Evolutionary conservation across 2,888 invertebrate species (phyloP).

Genomic region (Megalurothrips usitatus): DNA sequence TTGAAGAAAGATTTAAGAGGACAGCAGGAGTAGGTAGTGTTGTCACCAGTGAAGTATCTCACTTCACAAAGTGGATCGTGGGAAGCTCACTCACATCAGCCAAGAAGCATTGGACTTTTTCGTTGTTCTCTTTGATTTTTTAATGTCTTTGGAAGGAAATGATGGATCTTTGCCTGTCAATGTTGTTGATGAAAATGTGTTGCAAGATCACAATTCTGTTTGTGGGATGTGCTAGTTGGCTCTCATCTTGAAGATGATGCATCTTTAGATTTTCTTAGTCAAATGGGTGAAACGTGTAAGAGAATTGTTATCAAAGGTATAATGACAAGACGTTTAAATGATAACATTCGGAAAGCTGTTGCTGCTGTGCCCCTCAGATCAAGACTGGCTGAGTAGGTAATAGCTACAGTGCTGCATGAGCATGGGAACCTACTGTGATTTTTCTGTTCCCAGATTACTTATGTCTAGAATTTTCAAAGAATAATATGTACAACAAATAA

Average conservation of each 20-base stretch:
- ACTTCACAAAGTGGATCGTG: background rate
- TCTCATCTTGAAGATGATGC: background rate
- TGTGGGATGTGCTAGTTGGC: slow-evolving; percentile 1
- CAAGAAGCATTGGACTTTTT: background rate
- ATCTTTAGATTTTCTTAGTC: background rate
- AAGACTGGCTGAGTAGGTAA: background rate
- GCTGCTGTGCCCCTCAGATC: background rate
- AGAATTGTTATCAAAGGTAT: background rate
- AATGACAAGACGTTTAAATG: background rate
- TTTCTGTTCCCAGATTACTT: too few species aligned
- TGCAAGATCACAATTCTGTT: background rate
- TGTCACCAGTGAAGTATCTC: background rate
- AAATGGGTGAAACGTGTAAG: background rate
- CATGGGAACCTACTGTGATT: too few species aligned
- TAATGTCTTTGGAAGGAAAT: background rate
- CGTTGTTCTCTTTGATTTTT: background rate
- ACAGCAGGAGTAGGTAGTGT: background rate
- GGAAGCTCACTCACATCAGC: background rate
- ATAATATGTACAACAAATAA: too few species aligned
- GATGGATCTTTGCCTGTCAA: background rate
- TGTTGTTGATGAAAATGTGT: background rate
- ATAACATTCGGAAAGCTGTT: background rate
- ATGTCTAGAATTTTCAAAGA: too few species aligned
- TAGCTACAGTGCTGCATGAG: too few species aligned
- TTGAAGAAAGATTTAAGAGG: background rate